A percentile compares a stretch with the other conserved stretches of the same genome.
Evolutionary conservation across 2,113 vertebrate species (phyloP).

Genomic region (Struthio camelus): DNA sequence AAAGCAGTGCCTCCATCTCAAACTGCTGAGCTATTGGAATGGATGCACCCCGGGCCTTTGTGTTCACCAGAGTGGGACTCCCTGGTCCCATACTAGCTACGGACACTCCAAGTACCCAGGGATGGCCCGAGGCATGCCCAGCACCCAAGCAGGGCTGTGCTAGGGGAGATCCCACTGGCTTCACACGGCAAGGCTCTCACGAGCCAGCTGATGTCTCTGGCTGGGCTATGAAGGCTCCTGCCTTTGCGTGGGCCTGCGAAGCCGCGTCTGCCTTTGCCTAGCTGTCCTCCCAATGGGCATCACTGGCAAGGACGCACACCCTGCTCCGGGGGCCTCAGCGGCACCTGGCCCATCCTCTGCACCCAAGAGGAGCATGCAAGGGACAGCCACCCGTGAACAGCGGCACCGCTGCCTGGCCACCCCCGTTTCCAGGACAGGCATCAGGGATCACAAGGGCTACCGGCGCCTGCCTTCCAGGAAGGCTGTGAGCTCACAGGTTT

Average conservation of each 20-base stretch:
- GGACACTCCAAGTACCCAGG: neutral
- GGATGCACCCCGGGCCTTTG: too few species aligned
- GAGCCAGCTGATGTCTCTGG: neutral
- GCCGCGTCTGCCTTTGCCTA: neutral
- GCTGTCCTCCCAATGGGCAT: too few species aligned
- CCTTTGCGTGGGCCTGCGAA: neutral
- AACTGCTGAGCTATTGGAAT: too few species aligned
- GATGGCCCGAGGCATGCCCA: too few species aligned
- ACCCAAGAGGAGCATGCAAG: too few species aligned
- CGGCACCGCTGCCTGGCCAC: neutral
- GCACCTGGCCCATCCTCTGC: neutral
- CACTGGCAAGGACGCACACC: too few species aligned
- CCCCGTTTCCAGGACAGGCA: neutral
- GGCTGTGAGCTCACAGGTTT: constrained; percentile 52
- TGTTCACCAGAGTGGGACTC: neutral
- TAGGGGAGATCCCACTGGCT: neutral
- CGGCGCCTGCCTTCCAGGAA: constrained; percentile 17
- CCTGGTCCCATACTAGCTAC: neutral
- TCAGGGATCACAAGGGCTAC: neutral
- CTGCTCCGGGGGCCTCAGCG: neutral
- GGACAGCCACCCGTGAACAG: too few species aligned
- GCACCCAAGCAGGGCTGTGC: too few species aligned
- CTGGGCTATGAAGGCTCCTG: too few species aligned
- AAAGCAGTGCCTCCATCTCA: neutral
- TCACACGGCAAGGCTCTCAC: neutral